phyloP scores from a whole-genome alignment of 1,140 invertebrate genomes.

The Hormaphis cornu region DNA sequence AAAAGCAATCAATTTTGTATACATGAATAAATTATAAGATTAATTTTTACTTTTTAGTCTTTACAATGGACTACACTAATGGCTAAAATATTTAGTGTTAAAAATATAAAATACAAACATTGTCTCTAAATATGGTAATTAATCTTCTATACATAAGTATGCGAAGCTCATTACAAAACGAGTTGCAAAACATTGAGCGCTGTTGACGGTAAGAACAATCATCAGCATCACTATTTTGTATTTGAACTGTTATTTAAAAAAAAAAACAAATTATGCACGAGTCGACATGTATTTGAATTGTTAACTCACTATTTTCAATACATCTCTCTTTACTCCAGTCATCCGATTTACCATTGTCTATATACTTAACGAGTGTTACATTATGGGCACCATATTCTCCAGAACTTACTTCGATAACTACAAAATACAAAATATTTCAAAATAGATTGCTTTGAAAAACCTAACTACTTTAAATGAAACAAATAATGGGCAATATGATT shows the following conservation, averaged over 20 bases:
- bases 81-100: slow-evolving; percentile 14
- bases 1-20: too few relatives aligned
- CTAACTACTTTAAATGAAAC: not conserved
- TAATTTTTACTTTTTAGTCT: not conserved
- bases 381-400: slow-evolving; percentile 54
- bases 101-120: slow-evolving; percentile 22
- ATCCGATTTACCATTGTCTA: slow-evolving; percentile 6
- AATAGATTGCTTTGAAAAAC: too few relatives aligned
- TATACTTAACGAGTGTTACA: slow-evolving; percentile 43
- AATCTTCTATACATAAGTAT: slow-evolving; percentile 18
- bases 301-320: not conserved
- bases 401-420: slow-evolving; percentile 49
- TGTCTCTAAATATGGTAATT: slow-evolving; percentile 14
- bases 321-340: not conserved
- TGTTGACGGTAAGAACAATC: not conserved
- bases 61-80: too few relatives aligned
- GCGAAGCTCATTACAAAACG: slow-evolving; percentile 2
- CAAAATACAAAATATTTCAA: slow-evolving; percentile 16
- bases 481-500: too few relatives aligned
- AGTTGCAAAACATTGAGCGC: not conserved
- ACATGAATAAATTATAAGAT: too few relatives aligned
- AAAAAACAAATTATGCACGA: not conserved
- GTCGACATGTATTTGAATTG: not conserved
- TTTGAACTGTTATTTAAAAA: not conserved
- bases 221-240: not conserved